Base-by-base conservation (phyloP, 2,888 invertebrate species). In the Trachelus tabidus region DNA sequence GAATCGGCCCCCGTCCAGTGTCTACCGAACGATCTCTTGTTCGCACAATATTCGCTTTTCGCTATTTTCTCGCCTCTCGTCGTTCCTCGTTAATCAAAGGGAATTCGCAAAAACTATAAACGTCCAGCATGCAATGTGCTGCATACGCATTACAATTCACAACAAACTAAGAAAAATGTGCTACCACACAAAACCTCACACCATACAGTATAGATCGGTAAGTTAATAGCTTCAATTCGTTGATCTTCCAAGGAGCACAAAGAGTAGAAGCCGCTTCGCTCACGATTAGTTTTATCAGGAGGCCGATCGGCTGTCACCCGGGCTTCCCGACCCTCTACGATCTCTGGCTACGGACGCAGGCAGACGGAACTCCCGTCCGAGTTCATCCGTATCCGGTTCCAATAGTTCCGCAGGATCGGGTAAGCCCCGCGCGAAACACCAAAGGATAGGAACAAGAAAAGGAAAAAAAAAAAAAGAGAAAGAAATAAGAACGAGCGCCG, bases 81-180 rank as follows among this genome's bases (percentile, higher is more conserved):
- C 9, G 23, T 31, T 71, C 73, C 11, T 33, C n/a, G 31, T 73
- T 34, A 73, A 11, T 56, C 15, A 75, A 56, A 34, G 69, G 69
- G 76, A 15, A 34, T n/a, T 69, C 23, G 33, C 33, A 69, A 76
- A 23, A 68, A 68, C 30, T 73, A 76, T 35, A 34, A 69, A 76
- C 74, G 74, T 34, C 34, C 69, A 85, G 79, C 89, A 89, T 89
- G 89, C 89, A 89, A 80, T 85, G 87, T 89, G 89, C 89, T 83
- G 85, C 86, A 87, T 88, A 87, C 83, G 85, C 85, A 87, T 84
- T 83, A 76, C 80, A 87, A 85, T 82, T 84, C 86, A 89, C 85
- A 88, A 87, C 87, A 87, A 88, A 88, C 84, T 85, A 83, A 85
- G 83, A 86, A 78, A 84, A 84, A 87, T 81, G 86, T 89, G 87